Percentiles rank a stretch among this genome's conserved stretches.
Evolutionary conservation across 2,797 vertebrate species (phyloP).

Genomic region (Pagetopsis macropterus): DNA sequence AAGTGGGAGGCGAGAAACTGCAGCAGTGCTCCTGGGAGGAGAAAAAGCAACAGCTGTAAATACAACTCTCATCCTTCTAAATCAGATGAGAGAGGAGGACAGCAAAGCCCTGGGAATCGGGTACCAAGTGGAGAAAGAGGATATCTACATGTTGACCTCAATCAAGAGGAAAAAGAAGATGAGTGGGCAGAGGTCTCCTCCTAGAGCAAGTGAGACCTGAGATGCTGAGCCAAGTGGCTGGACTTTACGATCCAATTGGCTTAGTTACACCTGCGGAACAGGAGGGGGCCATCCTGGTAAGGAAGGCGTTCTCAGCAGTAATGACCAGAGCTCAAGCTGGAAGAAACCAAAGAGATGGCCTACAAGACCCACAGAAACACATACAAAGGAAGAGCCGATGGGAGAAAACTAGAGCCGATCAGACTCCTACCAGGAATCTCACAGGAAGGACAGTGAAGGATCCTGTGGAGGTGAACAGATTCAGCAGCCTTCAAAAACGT

Average conservation of each 20-base stretch:
- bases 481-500: neutral
- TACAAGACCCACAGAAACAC: neutral
- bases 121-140: neutral
- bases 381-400: neutral
- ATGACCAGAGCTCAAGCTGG: neutral
- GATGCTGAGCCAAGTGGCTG: neutral
- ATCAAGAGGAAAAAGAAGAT: neutral
- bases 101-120: neutral
- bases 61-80: neutral
- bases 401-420: neutral
- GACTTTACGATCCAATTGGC: too few relatives aligned
- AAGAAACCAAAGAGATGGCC: neutral
- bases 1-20: neutral
- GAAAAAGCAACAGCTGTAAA: too few relatives aligned
- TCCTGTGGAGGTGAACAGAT: neutral
- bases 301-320: neutral
- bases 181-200: neutral
- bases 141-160: neutral
- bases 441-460: too few relatives aligned
- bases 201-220: neutral
- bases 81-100: neutral
- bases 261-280: neutral
- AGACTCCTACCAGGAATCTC: too few relatives aligned
- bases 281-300: neutral
- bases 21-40: too few relatives aligned